Base-by-base conservation (phyloP, 2,113 vertebrate species). In the Entelurus aequoreus region DNA sequence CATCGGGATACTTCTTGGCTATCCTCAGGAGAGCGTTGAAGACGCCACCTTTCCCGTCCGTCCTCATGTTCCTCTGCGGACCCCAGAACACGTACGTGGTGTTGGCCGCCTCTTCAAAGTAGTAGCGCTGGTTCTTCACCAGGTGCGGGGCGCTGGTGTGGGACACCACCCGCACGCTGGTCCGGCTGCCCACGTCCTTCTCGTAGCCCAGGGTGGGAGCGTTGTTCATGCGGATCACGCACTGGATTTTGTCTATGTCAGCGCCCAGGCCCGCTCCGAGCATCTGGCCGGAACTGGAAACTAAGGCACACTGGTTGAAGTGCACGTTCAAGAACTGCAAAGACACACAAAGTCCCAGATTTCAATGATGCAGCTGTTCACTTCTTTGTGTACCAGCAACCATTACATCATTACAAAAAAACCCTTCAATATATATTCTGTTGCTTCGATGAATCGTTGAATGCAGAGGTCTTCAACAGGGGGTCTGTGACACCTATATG, bases 201-300 rank as follows among this genome's bases (percentile, higher is more conserved):
- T 96, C 93, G 0, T 89, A 98, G 12, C 94, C 91, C 0, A 8
- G 0, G 0, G 94, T 97, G 62, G 96, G 96, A 0, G 96, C 96
- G 0, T 93, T 94, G 84, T 98, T 98, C 96, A 99, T 99, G 52
- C 96, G 93, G 51, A 97, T 87, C 19, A 98, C 90, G 0, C 95
- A 98, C 7, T 92, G 90, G 0, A 85, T 86, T 1, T 60, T 1
- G 0, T 97, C 94, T 1, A 98, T 94, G 86, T 91, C 78, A 0
- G 62, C 47, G 0, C 94, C 94, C 8, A 84, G 76, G n/a, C 21
- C 88, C 0, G 93, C 91, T n/a, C 92, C 86, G 54, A 94, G 76
- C 94, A 98, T 95, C 90, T 97, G 96, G 5, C 96, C 96, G 0
- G 96, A 99, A 86, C 94, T 98, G 84, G 96, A 98, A 16, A 99